Base-by-base conservation (phyloP, 2,113 vertebrate genomes). In the Varanus salvator region DNA sequence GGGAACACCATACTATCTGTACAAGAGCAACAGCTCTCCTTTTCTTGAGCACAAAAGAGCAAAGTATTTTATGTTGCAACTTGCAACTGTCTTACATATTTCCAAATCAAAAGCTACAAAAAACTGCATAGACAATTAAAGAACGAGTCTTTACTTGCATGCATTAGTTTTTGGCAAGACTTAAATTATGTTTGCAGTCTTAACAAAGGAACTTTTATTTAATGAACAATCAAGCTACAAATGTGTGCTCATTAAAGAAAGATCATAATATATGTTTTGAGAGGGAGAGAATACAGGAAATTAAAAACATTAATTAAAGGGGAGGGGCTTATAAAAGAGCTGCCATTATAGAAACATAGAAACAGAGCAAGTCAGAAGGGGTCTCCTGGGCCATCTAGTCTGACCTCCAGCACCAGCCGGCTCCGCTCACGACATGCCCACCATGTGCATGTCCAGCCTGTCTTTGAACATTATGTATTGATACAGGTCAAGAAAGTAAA, bases 181-280 rank as follows among this genome's bases (percentile, higher is more conserved):
- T 84, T 17, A 76, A 94, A 29, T 87, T 91, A 89, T 34, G 0
- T 66, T 90, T 15, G 64, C 0, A 21, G 68, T 6, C 52, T 78
- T 75, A 6, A 38, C 2, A 87, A 71, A 2, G 72, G 0, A 9
- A 71, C 15, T 27, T 81, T 1, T 88, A 68, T 5, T 84, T 60
- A 87, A 89, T 80, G 80, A 92, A 57, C 0, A 86, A 86, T 5
- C 29, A 25, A 25, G 38, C 80, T 88, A 38, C 3, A 89, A 84
- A 91, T 90, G 69, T 34, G 57, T 76, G 88, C 72, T 27, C 31
- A 66, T 76, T 52, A 76, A 50, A 86, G 44, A 9, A 88, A 12
- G 86, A 68, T 78, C 27, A 87, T 87, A 87, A 50, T 78, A 17
- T 78, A 87, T 68, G 57, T 66, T 78, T 57, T 77, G 44, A 38